Evolutionary conservation across 2,888 invertebrate genomes (phyloP), one percentile per base, ranked within the genome.

Genomic region (Desoria tigrina): DNA sequence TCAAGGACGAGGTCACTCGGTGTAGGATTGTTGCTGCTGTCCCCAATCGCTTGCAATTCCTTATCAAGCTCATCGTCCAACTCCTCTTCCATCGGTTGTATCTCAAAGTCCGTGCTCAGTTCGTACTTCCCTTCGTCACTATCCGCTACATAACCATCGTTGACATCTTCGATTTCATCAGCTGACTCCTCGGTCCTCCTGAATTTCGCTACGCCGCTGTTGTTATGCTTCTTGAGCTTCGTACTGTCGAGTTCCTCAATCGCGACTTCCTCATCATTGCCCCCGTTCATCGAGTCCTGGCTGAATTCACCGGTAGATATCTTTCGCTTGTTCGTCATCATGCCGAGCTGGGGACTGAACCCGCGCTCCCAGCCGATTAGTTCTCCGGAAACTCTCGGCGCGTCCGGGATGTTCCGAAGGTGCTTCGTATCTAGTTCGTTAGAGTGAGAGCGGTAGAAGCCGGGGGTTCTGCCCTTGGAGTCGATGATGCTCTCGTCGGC

Each of bases 401-500:
- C 91, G 59, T 92, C 90, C 6, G 92, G 92, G 71, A 92, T 79
- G 49, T 86, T 84, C 68, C 85, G 84, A 28, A 93, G 82, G 54
- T 86, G 81, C 65, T 85, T 86, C 73, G 87, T 84, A 77, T 94
- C 92, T 68, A 94, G 84, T 79, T 94, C 93, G 71, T 77, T 32
- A 7, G 32, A 11, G 11, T 32, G 32, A 7, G 77, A 2, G 78
- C 85, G 70, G 79, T 94, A 93, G 80, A 88, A 90, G 11, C 86
- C 86, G 1, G 93, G 87, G 1, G 89, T 87, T 83, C 88, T 90
- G 80, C 90, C 88, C 86, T 87, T 90, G 92, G 93, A 82, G 80
- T 96, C 95, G 45, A 88, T 82, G 62, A 87, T 85, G 72, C 88
- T 88, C 80, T 92, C 90, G 77, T 93, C 92, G 23, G 93, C 92